These are phyloP conservation scores for Andrena camellia DNA, from an alignment of 2,888 invertebrate genomes.

Conservation along the genomic window DNA sequence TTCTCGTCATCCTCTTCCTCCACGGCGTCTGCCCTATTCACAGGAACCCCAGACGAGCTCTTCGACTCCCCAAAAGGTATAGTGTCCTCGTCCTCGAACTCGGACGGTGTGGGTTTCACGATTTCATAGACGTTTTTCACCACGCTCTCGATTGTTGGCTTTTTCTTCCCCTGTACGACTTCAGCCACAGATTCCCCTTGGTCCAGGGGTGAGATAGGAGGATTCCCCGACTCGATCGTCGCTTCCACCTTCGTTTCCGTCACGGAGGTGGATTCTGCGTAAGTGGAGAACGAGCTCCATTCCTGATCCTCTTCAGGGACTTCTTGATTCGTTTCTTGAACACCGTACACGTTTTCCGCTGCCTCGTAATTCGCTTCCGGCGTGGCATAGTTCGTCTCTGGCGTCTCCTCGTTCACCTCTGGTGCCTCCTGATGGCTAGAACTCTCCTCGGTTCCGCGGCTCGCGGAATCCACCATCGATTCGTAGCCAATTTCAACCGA, in stretches of 20 bases:
- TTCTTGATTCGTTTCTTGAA: slow-evolving; percentile 66
- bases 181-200: background rate
- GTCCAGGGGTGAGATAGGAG: background rate
- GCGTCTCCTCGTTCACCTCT: slow-evolving; percentile 77
- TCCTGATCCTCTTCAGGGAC: slow-evolving; percentile 51
- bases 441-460: background rate
- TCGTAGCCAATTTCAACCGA: background rate
- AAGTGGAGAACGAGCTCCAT: background rate
- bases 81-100: slow-evolving; percentile 47
- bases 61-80: slow-evolving; percentile 59
- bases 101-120: slow-evolving; percentile 67
- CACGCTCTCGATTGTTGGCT: slow-evolving; percentile 74
- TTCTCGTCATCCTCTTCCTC: slow-evolving; percentile 79
- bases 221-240: background rate
- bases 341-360: slow-evolving; percentile 62
- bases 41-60: slow-evolving; percentile 12
- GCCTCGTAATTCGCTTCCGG: slow-evolving; percentile 76
- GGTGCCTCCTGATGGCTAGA: slow-evolving; percentile 68
- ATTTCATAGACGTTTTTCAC: slow-evolving; percentile 75
- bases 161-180: slow-evolving; percentile 46
- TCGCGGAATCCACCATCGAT: background rate
- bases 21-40: slow-evolving; percentile 68
- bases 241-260: slow-evolving; percentile 13
- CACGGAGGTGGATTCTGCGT: background rate
- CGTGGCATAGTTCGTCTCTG: slow-evolving; percentile 74